Base-by-base conservation (phyloP, 2,797 vertebrate species). In the Otolemur crassicaudatus region DNA sequence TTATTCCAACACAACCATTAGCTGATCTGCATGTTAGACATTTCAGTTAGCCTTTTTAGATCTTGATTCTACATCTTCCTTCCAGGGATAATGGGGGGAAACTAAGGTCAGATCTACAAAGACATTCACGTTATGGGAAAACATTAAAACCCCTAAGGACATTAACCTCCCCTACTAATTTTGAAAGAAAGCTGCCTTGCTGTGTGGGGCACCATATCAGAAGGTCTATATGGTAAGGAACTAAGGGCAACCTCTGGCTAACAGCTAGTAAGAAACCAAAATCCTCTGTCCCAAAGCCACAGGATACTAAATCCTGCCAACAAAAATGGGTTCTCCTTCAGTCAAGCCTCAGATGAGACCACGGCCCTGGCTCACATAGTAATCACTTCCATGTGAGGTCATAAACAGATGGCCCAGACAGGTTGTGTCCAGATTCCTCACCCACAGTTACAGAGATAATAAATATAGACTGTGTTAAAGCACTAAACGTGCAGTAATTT, bases 301-400 rank as follows among this genome's bases (percentile, higher is more conserved):
- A 49, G 72, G 58, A 40, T 70, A 85, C 16, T 69, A 73, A 49
- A 69, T 53, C 77, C n/a, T 89, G 81, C 82, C 77, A 79, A 49
- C 7, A 56, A 76, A 87, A 87, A n/a, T 40, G 56, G 67, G 80
- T 70, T 79, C 70, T 72, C 65, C 90, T 76, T 65, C 83, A 75
- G 31, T 53, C 63, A 65, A 81, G 69, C 58, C 37, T 83, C 86
- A 76, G 73, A 87, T 87, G 53, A 96, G 88, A 96, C 79, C 75
- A 94, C 65, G 86, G 81, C n/a, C 87, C 81, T 63, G 16, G 43
- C 13, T 84, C 60, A 81, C 75, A 92, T 37, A 65, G 31, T 60
- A 58, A 75, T 1, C 56, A 53, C 22, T 80, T 86, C 60, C 77
- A 79, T 46, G 20, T 27, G 49, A 94, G 67, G 92, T 29, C 14